Evolutionary conservation across 2,888 invertebrate species (phyloP).

Genomic region (Patella caerulea): DNA sequence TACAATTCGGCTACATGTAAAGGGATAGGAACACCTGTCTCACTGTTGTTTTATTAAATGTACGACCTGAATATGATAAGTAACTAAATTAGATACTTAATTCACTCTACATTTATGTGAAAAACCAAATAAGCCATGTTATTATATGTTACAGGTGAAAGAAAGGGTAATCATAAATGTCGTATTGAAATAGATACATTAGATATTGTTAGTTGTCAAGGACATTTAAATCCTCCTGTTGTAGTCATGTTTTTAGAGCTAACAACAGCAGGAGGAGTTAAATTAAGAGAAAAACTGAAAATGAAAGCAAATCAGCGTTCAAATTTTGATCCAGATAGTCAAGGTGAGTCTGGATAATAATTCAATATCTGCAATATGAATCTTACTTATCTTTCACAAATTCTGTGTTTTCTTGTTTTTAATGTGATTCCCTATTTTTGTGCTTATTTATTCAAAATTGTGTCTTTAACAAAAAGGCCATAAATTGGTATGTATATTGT

Average conservation of each 20-base stretch:
- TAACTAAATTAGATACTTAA: no score
- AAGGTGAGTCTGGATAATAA: conserved; percentile 67
- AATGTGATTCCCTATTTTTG: background rate
- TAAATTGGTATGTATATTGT: background rate
- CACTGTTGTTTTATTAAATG: no score
- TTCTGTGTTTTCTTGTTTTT: background rate
- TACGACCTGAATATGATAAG: no score
- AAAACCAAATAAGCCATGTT: no score
- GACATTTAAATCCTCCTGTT: conserved; percentile 83
- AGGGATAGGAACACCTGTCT: no score
- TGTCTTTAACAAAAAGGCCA: background rate
- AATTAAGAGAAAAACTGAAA: conserved; percentile 80
- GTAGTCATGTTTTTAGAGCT: conserved; percentile 88
- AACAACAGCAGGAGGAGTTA: conserved; percentile 79
- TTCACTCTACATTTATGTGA: no score
- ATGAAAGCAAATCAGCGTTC: conserved; percentile 75
- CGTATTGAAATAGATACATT: conserved; percentile 25
- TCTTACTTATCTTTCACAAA: background rate
- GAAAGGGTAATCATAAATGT: background rate
- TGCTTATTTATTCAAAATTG: background rate
- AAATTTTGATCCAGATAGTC: conserved; percentile 75
- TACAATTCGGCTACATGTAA: no score
- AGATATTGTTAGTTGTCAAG: conserved; percentile 66
- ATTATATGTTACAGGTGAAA: conserved; percentile 43
- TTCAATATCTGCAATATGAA: background rate